phyloP scores from a whole-genome alignment of 2,113 vertebrate species.

The Aplodontia rufa region DNA sequence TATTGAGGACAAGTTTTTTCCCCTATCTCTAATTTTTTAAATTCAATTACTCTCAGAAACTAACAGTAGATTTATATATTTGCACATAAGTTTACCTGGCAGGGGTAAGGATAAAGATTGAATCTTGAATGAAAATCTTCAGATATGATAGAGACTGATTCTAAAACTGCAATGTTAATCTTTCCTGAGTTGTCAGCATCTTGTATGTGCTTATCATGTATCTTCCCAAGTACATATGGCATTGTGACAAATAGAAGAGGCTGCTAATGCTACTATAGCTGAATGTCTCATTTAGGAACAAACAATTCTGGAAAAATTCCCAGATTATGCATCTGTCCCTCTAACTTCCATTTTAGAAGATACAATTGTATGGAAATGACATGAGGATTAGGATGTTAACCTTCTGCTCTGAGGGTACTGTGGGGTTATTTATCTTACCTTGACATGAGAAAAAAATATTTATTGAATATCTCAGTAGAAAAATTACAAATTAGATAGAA shows the following conservation, averaged over 20 bases:
- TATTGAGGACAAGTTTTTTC: neutral
- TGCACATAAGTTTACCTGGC: neutral
- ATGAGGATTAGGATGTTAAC: conserved; percentile 17
- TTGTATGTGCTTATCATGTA: conserved; percentile 30
- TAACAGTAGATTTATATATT: neutral
- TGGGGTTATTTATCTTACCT: conserved; percentile 12
- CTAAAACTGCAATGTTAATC: neutral
- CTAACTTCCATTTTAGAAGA: conserved; percentile 53
- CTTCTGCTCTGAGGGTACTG: neutral
- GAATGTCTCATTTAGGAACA: conserved; percentile 59
- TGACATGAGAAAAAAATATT: conserved; percentile 52
- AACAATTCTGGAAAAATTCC: conserved; percentile 66
- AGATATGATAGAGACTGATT: neutral
- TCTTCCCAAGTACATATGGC: conserved; percentile 35
- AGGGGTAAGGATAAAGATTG: neutral
- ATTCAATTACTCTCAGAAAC: conserved; percentile 29
- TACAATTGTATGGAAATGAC: conserved; percentile 49
- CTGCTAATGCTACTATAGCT: conserved; percentile 43
- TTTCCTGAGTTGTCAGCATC: conserved; percentile 29
- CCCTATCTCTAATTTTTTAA: neutral
- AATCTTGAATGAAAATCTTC: neutral
- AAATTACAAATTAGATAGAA: neutral
- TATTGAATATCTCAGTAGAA: conserved; percentile 27
- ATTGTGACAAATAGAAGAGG: conserved; percentile 55
- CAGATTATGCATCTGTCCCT: conserved; percentile 61